Conservation (phyloP, 2,113 vertebrate species). For the Seriola dumerili region DNA sequence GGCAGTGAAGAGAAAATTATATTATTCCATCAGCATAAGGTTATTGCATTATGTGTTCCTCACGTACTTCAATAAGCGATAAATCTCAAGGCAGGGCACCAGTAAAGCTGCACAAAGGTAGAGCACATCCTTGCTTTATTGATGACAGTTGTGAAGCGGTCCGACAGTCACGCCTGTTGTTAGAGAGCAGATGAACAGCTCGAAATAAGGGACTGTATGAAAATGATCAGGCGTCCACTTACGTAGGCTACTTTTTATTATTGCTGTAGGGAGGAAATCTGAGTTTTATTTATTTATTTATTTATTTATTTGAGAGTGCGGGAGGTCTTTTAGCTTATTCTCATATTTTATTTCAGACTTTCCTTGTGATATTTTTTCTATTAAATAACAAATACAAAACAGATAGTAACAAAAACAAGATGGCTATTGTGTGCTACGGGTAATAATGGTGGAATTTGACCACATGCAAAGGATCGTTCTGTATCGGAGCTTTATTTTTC, state of each 20-base stretch:
- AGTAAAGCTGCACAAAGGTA: conserved; percentile 57
- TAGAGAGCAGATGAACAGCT: conserved; percentile 40
- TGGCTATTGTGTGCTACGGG: neutral
- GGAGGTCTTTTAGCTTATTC: too few relatives aligned
- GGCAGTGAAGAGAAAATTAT: conserved; percentile 71
- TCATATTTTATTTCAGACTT: neutral
- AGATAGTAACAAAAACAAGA: neutral
- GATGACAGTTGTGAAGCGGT: conserved; percentile 54
- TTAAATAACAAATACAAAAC: too few relatives aligned
- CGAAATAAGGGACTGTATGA: neutral
- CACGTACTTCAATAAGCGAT: conserved; percentile 72
- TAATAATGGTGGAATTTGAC: neutral
- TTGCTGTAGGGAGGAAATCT: too few relatives aligned
- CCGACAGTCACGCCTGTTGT: conserved; percentile 40
- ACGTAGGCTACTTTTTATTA: neutral
- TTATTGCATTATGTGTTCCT: conserved; percentile 80
- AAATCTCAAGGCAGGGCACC: conserved; percentile 66
- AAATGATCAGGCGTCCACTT: conserved; percentile 3
- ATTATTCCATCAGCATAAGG: conserved; percentile 77
- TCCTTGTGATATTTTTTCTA: neutral
- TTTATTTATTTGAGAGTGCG: too few relatives aligned
- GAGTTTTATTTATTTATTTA: too few relatives aligned
- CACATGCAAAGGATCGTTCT: neutral
- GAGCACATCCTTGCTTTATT: conserved; percentile 51
- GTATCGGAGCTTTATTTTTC: neutral